These are phyloP conservation scores for Corydoras maculifer DNA, from an alignment of 2,113 vertebrate genomes.

Conservation along the genomic window DNA sequence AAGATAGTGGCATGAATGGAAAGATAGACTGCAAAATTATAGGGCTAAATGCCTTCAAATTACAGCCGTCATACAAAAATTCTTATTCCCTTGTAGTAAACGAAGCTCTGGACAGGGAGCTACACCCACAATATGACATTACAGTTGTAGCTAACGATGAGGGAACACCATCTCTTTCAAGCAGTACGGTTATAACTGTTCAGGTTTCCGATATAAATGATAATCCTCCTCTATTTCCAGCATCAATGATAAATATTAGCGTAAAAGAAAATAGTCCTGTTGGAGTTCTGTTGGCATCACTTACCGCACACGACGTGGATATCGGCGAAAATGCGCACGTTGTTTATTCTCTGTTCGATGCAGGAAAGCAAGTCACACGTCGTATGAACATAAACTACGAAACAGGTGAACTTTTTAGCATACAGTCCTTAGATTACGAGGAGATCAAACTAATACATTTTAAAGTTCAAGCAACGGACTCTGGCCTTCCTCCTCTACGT, in stretches of 20 bases:
- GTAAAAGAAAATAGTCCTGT: constrained; percentile 69
- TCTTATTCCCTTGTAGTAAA: constrained; percentile 61
- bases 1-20: constrained; percentile 67
- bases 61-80: constrained; percentile 61
- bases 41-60: constrained; percentile 62
- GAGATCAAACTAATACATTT: constrained; percentile 51
- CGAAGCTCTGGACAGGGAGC: constrained; percentile 67
- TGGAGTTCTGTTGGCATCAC: constrained; percentile 8
- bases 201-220: constrained; percentile 73
- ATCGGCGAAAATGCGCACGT: constrained; percentile 60
- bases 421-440: constrained; percentile 56
- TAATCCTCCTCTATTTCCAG: constrained; percentile 67
- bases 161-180: constrained; percentile 56
- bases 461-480: constrained; percentile 50
- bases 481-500: constrained; percentile 38
- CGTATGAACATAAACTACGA: constrained; percentile 58
- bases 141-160: constrained; percentile 59
- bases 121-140: constrained; percentile 52
- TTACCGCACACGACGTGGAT: constrained; percentile 31
- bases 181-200: constrained; percentile 47
- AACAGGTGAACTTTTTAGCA: constrained; percentile 53
- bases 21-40: constrained; percentile 59
- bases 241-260: constrained; percentile 54
- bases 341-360: constrained; percentile 62
- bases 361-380: constrained; percentile 54